These are phyloP conservation scores for Actinernus sp. DNA, from an alignment of 92 coral and sea anemone species.

Conservation along the genomic window DNA sequence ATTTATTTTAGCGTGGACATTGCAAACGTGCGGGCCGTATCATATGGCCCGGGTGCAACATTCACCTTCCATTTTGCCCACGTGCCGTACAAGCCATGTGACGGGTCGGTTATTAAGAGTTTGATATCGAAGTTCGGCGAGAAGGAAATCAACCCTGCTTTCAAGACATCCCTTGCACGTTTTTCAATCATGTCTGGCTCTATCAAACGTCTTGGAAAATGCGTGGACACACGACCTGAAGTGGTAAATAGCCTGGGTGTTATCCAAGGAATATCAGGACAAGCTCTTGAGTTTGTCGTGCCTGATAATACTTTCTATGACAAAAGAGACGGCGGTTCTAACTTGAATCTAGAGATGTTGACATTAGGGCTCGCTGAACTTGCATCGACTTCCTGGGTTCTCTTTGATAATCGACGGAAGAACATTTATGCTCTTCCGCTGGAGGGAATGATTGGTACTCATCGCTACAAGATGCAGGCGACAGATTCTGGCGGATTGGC, in stretches of 20 bases:
- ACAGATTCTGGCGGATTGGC: slow-evolving; percentile 59
- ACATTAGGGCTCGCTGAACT: slow-evolving; percentile 51
- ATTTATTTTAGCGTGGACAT: slow-evolving; percentile 55
- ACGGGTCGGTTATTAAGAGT: slow-evolving; percentile 15
- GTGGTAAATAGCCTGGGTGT: slow-evolving; percentile 31
- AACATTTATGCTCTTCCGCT: slow-evolving; percentile 79
- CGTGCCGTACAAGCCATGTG: slow-evolving; percentile 54
- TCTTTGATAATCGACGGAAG: slow-evolving; percentile 53
- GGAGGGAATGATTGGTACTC: slow-evolving; percentile 34
- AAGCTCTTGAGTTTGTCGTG: slow-evolving; percentile 42
- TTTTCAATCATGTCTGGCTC: slow-evolving; percentile 65
- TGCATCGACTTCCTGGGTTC: slow-evolving; percentile 70
- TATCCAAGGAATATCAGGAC: slow-evolving; percentile 55
- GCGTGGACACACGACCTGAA: slow-evolving; percentile 55
- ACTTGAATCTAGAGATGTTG: slow-evolving; percentile 61
- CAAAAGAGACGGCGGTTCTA: slow-evolving; percentile 71
- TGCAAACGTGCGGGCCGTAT: slow-evolving; percentile 54
- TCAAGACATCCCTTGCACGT: slow-evolving; percentile 46
- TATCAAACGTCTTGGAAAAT: slow-evolving; percentile 41
- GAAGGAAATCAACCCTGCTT: slow-evolving; percentile 9
- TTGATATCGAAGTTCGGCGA: slow-evolving; percentile 50
- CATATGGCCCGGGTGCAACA: slow-evolving; percentile 38
- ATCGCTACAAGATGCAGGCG: slow-evolving; percentile 57
- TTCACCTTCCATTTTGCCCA: slow-evolving; percentile 72
- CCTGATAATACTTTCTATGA: slow-evolving; percentile 71